phyloP scores from a whole-genome alignment of 2,113 vertebrate species.

The Monopterus albus region DNA sequence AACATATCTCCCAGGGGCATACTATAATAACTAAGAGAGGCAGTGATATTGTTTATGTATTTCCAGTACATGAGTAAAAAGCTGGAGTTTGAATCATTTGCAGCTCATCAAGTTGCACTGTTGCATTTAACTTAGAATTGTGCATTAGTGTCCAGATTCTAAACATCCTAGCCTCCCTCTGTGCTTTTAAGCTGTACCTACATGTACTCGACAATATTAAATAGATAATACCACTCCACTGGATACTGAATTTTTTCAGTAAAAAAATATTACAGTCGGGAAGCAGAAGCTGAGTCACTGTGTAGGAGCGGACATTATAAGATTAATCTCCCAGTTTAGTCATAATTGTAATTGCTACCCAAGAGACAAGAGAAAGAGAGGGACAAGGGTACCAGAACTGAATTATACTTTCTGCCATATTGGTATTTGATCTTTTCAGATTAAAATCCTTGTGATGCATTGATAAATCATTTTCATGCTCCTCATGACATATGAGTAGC shows the following conservation, averaged over 20 bases:
- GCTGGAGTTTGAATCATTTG: no score
- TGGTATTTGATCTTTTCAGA: conserved; percentile 60
- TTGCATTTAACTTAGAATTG: background rate
- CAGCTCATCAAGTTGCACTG: background rate
- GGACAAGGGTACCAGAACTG: conserved; percentile 3
- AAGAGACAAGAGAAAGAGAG: conserved; percentile 26
- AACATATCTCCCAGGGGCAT: no score
- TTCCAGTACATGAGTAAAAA: no score
- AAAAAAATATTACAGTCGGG: conserved; percentile 32
- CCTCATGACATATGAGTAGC: conserved; percentile 40
- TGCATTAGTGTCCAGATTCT: background rate
- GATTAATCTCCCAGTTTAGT: conserved; percentile 52
- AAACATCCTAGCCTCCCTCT: background rate
- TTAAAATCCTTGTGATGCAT: conserved; percentile 45
- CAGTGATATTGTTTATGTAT: no score
- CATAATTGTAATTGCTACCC: conserved; percentile 50
- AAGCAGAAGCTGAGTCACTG: conserved; percentile 41
- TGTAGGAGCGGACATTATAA: conserved; percentile 26
- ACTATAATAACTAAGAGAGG: no score
- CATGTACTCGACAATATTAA: background rate
- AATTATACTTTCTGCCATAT: conserved; percentile 37
- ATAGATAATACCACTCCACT: conserved; percentile 20
- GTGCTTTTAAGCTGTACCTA: background rate
- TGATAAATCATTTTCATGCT: conserved; percentile 48
- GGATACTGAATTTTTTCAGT: conserved; percentile 30